phyloP scores from a whole-genome alignment of 2,888 invertebrate genomes.

The Thera obeliscata region DNA sequence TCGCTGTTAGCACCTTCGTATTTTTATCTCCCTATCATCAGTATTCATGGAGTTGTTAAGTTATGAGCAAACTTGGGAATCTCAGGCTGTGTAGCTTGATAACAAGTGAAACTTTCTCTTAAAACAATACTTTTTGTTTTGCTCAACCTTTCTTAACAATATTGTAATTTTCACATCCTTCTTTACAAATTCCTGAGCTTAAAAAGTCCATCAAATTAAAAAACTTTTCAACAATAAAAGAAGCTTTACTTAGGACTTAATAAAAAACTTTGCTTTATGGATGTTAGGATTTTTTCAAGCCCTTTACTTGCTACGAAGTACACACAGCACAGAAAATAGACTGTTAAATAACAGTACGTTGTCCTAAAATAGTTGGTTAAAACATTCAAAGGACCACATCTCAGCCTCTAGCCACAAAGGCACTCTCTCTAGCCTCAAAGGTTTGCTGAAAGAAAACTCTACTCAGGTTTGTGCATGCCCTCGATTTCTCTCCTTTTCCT shows the following conservation, averaged over 20 bases:
- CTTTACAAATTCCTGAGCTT: not conserved
- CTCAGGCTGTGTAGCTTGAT: conserved; percentile 19
- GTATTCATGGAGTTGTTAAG: conserved; percentile 35
- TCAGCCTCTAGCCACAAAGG: too few relatives aligned
- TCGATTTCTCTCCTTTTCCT: too few relatives aligned
- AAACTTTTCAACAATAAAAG: conserved; percentile 10
- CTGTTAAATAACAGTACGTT: too few relatives aligned
- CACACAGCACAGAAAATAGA: too few relatives aligned
- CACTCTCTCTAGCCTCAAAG: too few relatives aligned
- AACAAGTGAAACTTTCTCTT: conserved; percentile 21
- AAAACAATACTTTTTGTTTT: conserved; percentile 23
- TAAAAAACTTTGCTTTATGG: too few relatives aligned
- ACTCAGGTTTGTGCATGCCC: too few relatives aligned
- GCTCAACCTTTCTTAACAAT: conserved; percentile 2
- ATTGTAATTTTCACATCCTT: conserved; percentile 4
- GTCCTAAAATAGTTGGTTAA: too few relatives aligned
- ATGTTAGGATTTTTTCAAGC: too few relatives aligned
- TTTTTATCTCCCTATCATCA: conserved; percentile 27
- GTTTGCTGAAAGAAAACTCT: too few relatives aligned
- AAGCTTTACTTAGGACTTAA: not conserved
- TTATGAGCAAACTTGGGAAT: conserved; percentile 24
- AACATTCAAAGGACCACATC: too few relatives aligned
- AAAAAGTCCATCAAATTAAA: conserved; percentile 6
- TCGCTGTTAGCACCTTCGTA: conserved; percentile 8
- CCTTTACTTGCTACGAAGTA: too few relatives aligned